phyloP scores from a whole-genome alignment of 2,888 invertebrate species.

The Orthosia cruda region DNA sequence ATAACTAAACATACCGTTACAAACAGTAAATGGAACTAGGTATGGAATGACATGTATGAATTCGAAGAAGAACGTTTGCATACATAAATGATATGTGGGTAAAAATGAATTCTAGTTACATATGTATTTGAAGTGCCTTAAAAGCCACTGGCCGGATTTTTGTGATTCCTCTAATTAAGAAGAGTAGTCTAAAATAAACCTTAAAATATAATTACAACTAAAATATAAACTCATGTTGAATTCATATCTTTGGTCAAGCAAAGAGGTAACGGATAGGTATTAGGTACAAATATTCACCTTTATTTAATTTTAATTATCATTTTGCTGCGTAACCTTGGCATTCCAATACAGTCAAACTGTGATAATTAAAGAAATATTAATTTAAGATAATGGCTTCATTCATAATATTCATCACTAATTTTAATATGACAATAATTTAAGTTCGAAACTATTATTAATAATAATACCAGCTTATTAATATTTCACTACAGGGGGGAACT shows the following conservation, averaged over 20 bases:
- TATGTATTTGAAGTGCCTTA: too few species aligned
- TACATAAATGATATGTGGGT: not conserved
- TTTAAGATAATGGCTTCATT: slow-evolving; percentile 4
- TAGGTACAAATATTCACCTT: not conserved
- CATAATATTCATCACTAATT: not conserved
- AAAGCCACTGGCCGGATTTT: not conserved
- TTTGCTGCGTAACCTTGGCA: not conserved
- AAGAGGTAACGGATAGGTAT: not conserved
- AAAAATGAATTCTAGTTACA: too few species aligned
- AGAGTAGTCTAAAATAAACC: not conserved
- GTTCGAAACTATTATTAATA: too few species aligned
- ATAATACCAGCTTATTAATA: too few species aligned
- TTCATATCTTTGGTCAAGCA: not conserved
- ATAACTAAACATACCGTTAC: not conserved
- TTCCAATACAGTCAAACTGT: not conserved
- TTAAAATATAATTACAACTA: not conserved
- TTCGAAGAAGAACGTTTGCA: not conserved
- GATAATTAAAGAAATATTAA: slow-evolving; percentile 21
- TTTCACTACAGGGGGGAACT: too few species aligned
- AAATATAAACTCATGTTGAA: not conserved
- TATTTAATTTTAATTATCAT: not conserved
- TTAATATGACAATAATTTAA: not conserved
- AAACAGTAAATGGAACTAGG: not conserved
- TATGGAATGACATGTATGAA: not conserved
- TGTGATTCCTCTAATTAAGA: not conserved